Evolutionary conservation across 2,888 invertebrate species (phyloP), one percentile per base, ranked within the genome.

Genomic region (Amblyteles armatorius): DNA sequence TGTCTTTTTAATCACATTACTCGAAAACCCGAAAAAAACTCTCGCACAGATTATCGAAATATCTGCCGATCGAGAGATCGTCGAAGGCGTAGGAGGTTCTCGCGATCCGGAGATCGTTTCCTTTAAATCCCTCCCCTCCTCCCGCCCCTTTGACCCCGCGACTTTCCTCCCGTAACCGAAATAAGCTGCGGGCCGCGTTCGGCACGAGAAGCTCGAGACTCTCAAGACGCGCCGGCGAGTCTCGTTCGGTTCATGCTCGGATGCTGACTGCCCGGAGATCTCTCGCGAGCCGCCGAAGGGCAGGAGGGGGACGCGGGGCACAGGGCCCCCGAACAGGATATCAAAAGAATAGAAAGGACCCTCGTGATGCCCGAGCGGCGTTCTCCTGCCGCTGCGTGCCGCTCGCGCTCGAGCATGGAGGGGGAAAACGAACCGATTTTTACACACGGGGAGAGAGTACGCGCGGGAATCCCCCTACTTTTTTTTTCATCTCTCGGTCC

Each of bases 321-420:
- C 85, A 87, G 89, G 90, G 87, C 88, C 88, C 92, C 90, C 91
- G 90, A 83, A 89, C 92, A 91, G 92, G 92, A 93, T 92, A 93
- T 93, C 92, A 92, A 90, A 92, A 92, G 93, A 93, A 93, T 93
- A 91, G 93, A 93, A 93, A 92, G 92, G 92, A 90, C 92, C 92
- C 89, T 84, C 82, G 72, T 71, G 74, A 81, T 81, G 85, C 86
- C 77, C 29, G 79, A 83, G 73, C 68, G 65, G 33, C 71, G 76
- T 79, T 73, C 50, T 52, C 22, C 29, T 33, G 74, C 72, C 60
- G 57, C 22, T 57, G 57, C 57, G 57, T 26, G 13, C 11, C 26
- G 22, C 57, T 57, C 57, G 57, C 57, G 55, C 69, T 60, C 63
- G 29, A 52, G 80, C 22, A 69, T 86, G 87, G 92, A 88, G 91